Evolutionary conservation across 2,113 vertebrate species (phyloP).

Genomic region (Clarias macrocephalus): DNA sequence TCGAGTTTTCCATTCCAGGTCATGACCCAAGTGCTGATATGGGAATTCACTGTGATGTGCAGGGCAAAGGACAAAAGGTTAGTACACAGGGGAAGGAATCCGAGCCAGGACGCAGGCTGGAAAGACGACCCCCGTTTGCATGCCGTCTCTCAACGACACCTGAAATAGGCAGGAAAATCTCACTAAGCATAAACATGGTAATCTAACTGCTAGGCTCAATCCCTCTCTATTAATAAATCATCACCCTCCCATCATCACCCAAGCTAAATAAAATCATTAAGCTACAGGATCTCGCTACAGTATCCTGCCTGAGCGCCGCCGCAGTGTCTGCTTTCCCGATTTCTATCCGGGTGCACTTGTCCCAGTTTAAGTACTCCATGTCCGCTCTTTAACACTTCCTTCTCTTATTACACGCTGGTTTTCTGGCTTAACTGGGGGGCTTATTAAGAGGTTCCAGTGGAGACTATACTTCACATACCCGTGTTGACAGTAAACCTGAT

Average conservation of each 20-base stretch:
- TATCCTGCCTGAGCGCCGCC: background rate
- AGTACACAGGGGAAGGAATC: constrained; percentile 67
- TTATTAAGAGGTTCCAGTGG: constrained; percentile 1
- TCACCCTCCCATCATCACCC: constrained; percentile 47
- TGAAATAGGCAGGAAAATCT: constrained; percentile 64
- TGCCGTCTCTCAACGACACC: constrained; percentile 55
- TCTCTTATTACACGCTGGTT: background rate
- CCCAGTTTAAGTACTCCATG: constrained; percentile 24
- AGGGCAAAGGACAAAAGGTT: constrained; percentile 63
- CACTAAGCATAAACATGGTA: constrained; percentile 53
- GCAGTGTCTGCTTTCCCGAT: constrained; percentile 1
- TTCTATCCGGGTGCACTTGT: constrained; percentile 20
- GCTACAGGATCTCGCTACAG: constrained; percentile 17
- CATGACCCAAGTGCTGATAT: constrained; percentile 43
- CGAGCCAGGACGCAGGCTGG: constrained; percentile 54
- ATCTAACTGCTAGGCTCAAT: constrained; percentile 45
- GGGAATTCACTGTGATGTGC: constrained; percentile 56
- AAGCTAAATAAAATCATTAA: constrained; percentile 55
- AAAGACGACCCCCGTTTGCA: constrained; percentile 68
- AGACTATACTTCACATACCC: constrained; percentile 23
- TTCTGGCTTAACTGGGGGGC: background rate
- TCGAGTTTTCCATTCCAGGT: constrained; percentile 31
- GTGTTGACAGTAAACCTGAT: constrained; percentile 52
- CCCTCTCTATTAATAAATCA: constrained; percentile 54
- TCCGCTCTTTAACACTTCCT: constrained; percentile 38